Conservation (phyloP, 2,113 vertebrate genomes). For the Tichodroma muraria region DNA sequence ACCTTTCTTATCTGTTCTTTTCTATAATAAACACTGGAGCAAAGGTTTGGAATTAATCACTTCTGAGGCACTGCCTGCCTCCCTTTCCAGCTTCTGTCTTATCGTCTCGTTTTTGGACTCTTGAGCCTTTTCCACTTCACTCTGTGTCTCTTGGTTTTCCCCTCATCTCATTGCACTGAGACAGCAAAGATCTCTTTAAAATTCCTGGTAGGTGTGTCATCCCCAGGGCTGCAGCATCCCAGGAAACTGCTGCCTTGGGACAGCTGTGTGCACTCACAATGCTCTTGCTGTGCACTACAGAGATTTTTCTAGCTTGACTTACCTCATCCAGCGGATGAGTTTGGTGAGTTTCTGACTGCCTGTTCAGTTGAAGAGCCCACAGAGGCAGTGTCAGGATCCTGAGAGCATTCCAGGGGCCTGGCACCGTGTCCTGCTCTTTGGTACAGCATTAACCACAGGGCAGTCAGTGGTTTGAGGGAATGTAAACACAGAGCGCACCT, state of each 20-base stretch:
- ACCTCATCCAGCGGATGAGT: neutral
- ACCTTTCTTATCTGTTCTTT: constrained; percentile 42
- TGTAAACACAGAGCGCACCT: neutral
- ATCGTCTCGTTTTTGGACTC: neutral
- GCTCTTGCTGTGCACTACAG: neutral
- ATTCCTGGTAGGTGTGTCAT: neutral
- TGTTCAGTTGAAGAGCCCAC: neutral
- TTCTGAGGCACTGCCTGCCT: neutral
- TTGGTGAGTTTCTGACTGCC: neutral
- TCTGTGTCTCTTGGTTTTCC: neutral
- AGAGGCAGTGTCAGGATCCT: neutral
- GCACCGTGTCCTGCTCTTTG: neutral
- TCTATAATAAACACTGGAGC: constrained; percentile 34
- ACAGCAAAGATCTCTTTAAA: neutral
- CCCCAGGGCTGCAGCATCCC: neutral
- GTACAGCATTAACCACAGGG: neutral
- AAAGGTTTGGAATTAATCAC: constrained; percentile 20
- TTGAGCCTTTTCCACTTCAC: neutral
- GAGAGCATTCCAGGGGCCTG: neutral
- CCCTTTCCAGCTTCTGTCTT: neutral
- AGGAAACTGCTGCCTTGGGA: neutral
- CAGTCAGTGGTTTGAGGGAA: neutral
- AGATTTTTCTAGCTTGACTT: neutral
- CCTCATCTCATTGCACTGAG: neutral
- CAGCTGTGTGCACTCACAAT: neutral